Conservation (phyloP, 2,797 vertebrate genomes). For the Scleropages formosus region DNA sequence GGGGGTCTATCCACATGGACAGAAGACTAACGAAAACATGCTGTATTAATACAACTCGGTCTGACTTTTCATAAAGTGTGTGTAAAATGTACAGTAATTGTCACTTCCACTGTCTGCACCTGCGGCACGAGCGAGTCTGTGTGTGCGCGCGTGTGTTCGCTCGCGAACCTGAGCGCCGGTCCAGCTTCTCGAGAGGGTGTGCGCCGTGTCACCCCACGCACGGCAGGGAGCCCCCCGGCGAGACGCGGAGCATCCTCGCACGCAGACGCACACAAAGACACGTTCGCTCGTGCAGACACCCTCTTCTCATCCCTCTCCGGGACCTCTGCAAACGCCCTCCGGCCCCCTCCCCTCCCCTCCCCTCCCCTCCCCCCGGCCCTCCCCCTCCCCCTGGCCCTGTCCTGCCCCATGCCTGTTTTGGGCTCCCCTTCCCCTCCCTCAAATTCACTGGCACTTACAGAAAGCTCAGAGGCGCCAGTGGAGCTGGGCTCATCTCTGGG, state of each 20-base stretch:
- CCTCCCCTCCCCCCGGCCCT: slow-evolving; percentile 35
- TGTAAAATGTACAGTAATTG: background rate
- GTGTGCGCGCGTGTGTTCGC: background rate
- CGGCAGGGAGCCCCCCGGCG: background rate
- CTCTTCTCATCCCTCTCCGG: slow-evolving; percentile 31
- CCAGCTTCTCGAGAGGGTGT: no score
- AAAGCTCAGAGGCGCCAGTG: slow-evolving; percentile 76
- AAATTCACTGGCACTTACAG: slow-evolving; percentile 72
- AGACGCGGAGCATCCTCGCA: slow-evolving; percentile 8
- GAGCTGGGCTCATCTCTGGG: slow-evolving; percentile 76
- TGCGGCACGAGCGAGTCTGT: background rate
- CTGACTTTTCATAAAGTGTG: background rate
- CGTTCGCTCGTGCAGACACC: slow-evolving; percentile 18
- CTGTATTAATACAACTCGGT: background rate
- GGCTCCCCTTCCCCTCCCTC: slow-evolving; percentile 40
- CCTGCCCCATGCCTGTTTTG: background rate
- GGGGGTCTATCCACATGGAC: slow-evolving; percentile 66
- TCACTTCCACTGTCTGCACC: background rate
- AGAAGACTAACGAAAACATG: slow-evolving; percentile 52
- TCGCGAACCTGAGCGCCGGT: background rate
- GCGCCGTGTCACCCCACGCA: no score
- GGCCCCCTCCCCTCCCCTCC: slow-evolving; percentile 27
- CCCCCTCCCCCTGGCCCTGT: background rate
- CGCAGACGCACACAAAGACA: slow-evolving; percentile 22
- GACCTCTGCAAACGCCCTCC: slow-evolving; percentile 30